A percentile compares a stretch with the other conserved stretches of the same genome.
Evolutionary conservation across 2,113 vertebrate species (phyloP).

Genomic region (Cercocebus atys): DNA sequence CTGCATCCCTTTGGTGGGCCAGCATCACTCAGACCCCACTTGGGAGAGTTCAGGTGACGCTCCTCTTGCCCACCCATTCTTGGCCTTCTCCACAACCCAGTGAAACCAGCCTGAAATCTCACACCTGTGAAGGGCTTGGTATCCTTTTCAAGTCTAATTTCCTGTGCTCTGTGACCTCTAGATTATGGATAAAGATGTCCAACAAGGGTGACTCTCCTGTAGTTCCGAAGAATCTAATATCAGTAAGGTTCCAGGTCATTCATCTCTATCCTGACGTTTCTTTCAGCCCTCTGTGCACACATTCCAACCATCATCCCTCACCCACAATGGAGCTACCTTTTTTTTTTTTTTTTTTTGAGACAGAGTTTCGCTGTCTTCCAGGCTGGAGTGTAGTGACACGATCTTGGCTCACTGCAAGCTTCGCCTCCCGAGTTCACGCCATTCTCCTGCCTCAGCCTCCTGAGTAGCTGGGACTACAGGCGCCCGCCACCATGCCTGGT

Average conservation of each 20-base stretch:
- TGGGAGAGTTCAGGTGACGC: neutral
- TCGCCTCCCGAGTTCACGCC: too few relatives aligned
- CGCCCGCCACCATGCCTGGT: too few relatives aligned
- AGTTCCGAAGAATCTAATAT: neutral
- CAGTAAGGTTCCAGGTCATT: neutral
- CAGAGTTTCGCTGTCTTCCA: too few relatives aligned
- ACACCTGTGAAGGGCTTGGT: neutral
- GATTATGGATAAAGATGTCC: neutral
- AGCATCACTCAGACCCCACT: neutral
- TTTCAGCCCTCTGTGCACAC: neutral
- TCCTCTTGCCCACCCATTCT: neutral
- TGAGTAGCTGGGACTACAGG: too few relatives aligned
- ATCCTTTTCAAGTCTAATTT: neutral
- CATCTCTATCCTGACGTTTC: neutral
- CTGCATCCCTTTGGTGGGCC: neutral
- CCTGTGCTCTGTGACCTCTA: neutral
- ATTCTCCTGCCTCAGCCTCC: too few relatives aligned
- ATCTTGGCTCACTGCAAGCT: too few relatives aligned
- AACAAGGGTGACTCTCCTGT: neutral
- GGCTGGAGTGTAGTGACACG: too few relatives aligned
- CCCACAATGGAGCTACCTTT: neutral
- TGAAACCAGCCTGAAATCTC: neutral
- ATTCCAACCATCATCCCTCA: neutral
- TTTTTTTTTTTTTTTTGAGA: too few relatives aligned
- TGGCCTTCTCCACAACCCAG: neutral